Conservation (phyloP, 2,888 invertebrate genomes). For the Ptycholaimellus sp. region DNA sequence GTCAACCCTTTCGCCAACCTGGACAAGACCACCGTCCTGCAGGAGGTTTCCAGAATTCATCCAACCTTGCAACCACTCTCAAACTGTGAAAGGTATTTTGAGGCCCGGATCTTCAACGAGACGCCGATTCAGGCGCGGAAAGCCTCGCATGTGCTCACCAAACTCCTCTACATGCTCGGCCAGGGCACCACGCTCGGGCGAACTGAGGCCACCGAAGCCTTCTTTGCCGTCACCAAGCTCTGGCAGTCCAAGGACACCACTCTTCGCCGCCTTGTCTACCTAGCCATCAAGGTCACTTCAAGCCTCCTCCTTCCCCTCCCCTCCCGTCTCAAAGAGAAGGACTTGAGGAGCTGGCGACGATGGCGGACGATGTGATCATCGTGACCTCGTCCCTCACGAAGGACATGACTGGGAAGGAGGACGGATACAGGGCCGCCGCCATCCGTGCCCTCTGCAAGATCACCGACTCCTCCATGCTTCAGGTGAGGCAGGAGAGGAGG, state of each 20-base stretch:
- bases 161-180: conserved; percentile 76
- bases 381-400: conserved; percentile 96
- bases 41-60: conserved; percentile 39
- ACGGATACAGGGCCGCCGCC: conserved; percentile 72
- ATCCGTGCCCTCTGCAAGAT: conserved; percentile 89
- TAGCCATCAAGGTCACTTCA: conserved; percentile 49
- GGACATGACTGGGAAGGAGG: conserved; percentile 88
- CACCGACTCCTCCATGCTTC: conserved; percentile 43
- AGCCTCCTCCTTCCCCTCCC: background rate
- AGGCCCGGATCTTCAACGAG: conserved; percentile 82
- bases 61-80: background rate
- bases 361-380: conserved; percentile 96
- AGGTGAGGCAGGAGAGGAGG: no score
- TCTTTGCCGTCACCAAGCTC: conserved; percentile 95
- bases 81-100: no score
- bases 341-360: conserved; percentile 60
- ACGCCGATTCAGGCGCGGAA: conserved; percentile 86
- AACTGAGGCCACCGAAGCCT: conserved; percentile 88
- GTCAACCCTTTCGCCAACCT: conserved; percentile 66
- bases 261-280: conserved; percentile 73
- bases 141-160: conserved; percentile 82
- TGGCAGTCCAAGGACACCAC: conserved; percentile 89
- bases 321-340: background rate
- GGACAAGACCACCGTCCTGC: conserved; percentile 84
- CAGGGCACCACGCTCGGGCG: conserved; percentile 62